Conservation (phyloP, 2,113 vertebrate species). For the Ageneiosus marmoratus region DNA sequence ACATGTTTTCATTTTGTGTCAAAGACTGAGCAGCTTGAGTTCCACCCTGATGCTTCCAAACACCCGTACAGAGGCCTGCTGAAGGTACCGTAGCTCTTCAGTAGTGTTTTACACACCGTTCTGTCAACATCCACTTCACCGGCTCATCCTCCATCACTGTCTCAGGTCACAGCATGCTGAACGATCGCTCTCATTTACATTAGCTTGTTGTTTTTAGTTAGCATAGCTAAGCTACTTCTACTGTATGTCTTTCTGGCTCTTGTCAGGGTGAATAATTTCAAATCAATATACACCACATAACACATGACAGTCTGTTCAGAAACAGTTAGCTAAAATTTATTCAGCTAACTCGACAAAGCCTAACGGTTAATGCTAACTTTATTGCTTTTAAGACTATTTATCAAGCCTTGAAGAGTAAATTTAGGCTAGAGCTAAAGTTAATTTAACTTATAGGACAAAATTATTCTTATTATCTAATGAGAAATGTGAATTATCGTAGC, state of each 20-base stretch:
- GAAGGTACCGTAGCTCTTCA: constrained; percentile 84
- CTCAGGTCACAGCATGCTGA: too few relatives aligned
- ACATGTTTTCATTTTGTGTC: constrained; percentile 68
- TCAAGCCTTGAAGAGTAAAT: neutral
- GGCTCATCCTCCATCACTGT: neutral
- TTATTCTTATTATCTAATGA: neutral
- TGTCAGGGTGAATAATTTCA: neutral
- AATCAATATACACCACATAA: neutral
- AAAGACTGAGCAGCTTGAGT: constrained; percentile 95
- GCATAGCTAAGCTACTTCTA: too few relatives aligned
- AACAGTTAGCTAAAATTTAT: neutral
- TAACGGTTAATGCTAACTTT: neutral
- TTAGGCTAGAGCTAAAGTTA: neutral
- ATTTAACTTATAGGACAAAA: neutral
- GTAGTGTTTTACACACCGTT: neutral
- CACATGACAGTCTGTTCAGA: neutral
- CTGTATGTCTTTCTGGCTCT: neutral
- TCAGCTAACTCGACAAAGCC: neutral
- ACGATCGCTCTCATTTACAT: neutral
- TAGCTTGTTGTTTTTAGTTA: neutral
- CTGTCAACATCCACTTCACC: neutral
- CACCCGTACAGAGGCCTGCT: constrained; percentile 90
- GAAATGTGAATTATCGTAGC: neutral
- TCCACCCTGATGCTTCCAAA: constrained; percentile 91
- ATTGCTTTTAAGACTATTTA: neutral